These are phyloP conservation scores for Lordiphosa collinella DNA, from an alignment of 1,140 invertebrate genomes.

Conservation along the genomic window DNA sequence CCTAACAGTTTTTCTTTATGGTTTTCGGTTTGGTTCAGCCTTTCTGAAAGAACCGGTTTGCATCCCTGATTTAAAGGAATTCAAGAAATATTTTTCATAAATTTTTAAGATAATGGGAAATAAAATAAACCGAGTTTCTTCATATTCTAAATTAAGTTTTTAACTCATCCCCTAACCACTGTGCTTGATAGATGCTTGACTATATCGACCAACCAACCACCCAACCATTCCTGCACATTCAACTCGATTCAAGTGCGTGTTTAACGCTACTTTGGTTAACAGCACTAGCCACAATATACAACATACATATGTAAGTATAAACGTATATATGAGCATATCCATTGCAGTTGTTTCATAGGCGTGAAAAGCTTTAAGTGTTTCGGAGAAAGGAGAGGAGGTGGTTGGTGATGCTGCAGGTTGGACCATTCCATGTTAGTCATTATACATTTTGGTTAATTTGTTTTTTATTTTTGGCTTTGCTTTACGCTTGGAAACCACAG, in stretches of 20 bases:
- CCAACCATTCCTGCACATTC: constrained; percentile 41
- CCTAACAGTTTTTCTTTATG: too few species aligned
- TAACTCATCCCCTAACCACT: too few species aligned
- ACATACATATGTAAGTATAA: constrained; percentile 9
- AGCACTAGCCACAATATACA: constrained; percentile 13
- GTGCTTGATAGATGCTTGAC: too few species aligned
- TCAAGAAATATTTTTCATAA: too few species aligned
- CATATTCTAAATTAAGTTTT: too few species aligned
- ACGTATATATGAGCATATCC: constrained; percentile 11
- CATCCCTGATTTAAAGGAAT: too few species aligned
- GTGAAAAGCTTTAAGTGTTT: constrained; percentile 37
- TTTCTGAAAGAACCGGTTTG: too few species aligned
- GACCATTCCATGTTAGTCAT: constrained; percentile 29
- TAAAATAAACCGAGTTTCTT: too few species aligned
- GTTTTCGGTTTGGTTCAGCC: too few species aligned
- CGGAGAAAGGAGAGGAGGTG: background rate
- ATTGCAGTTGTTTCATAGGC: constrained; percentile 24
- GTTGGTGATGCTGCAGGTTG: constrained; percentile 1
- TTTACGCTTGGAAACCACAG: constrained; percentile 35
- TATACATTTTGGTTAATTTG: constrained; percentile 20
- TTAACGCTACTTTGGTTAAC: constrained; percentile 64
- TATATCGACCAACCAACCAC: too few species aligned
- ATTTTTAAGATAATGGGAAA: too few species aligned
- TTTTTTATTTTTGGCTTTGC: constrained; percentile 10
- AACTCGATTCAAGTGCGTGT: constrained; percentile 63